Conservation (phyloP, 2,113 vertebrate genomes). For the Danio rerio region DNA sequence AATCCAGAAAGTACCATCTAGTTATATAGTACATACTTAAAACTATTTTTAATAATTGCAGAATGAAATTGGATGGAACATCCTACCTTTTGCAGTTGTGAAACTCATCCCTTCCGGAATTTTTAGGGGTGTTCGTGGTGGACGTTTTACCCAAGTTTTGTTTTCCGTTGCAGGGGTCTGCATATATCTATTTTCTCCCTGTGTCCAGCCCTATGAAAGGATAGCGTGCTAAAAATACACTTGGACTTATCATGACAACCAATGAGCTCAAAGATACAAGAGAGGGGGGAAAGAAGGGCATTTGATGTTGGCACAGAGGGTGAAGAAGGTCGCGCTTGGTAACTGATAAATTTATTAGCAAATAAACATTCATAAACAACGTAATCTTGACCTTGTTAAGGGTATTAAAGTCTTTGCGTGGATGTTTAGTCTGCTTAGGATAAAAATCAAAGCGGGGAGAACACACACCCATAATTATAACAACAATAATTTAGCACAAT, state of each 20-base stretch:
- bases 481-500: neutral
- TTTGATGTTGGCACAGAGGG: conserved; percentile 46
- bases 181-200: conserved; percentile 50
- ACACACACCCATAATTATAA: neutral
- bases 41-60: neutral
- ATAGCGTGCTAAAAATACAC: conserved; percentile 61
- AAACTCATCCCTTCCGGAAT: conserved; percentile 29
- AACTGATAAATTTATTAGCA: conserved; percentile 36
- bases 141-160: conserved; percentile 31
- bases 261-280: conserved; percentile 52
- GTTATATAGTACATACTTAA: too few relatives aligned
- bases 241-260: conserved; percentile 52
- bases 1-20: conserved; percentile 1
- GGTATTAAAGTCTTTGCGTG: neutral
- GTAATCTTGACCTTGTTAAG: conserved; percentile 5
- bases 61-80: neutral
- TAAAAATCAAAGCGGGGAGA: neutral
- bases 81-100: conserved; percentile 50
- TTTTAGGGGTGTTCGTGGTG: neutral
- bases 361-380: conserved; percentile 6
- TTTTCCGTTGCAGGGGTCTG: conserved; percentile 41
- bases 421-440: conserved; percentile 1
- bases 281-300: conserved; percentile 36
- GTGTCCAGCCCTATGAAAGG: conserved; percentile 53
- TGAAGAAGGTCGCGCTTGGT: conserved; percentile 41